Evolutionary conservation across 2,888 invertebrate species (phyloP).

Genomic region (Xanthostigma xanthostigma): DNA sequence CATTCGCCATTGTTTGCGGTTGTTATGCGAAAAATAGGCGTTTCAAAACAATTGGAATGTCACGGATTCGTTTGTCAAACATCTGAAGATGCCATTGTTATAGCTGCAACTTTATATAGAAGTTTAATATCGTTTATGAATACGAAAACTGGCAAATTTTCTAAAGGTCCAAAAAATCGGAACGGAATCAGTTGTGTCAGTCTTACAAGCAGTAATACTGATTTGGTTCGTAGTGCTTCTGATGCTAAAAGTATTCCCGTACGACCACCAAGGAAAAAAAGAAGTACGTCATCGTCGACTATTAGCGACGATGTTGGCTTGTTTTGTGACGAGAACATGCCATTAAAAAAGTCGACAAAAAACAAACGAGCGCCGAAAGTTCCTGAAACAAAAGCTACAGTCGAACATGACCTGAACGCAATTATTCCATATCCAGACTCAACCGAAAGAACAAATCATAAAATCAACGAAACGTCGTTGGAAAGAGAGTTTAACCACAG

Average conservation of each 20-base stretch:
- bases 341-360: conserved; percentile 41
- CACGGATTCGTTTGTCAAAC: conserved; percentile 83
- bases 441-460: conserved; percentile 7
- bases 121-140: conserved; percentile 72
- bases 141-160: conserved; percentile 27
- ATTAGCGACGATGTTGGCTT: conserved; percentile 8
- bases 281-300: conserved; percentile 37
- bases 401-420: conserved; percentile 24
- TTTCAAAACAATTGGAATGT: conserved; percentile 69
- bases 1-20: conserved; percentile 82
- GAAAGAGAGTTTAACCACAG: background rate
- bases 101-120: conserved; percentile 82
- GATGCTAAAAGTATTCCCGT: conserved; percentile 35
- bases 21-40: conserved; percentile 69
- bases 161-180: conserved; percentile 47
- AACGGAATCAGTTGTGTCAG: conserved; percentile 68
- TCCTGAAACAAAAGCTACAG: conserved; percentile 26
- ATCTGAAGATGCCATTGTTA: conserved; percentile 81
- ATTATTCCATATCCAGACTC: conserved; percentile 28
- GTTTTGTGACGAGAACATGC: conserved; percentile 30
- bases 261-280: conserved; percentile 61
- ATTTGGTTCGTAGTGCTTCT: conserved; percentile 17
- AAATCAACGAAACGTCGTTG: background rate
- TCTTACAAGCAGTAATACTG: conserved; percentile 45
- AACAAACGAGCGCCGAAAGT: conserved; percentile 36